Percentiles rank a stretch among this genome's conserved stretches.
These are phyloP conservation scores for Bombus fervidus DNA, from an alignment of 1,140 invertebrate species.

Conservation along the genomic window DNA sequence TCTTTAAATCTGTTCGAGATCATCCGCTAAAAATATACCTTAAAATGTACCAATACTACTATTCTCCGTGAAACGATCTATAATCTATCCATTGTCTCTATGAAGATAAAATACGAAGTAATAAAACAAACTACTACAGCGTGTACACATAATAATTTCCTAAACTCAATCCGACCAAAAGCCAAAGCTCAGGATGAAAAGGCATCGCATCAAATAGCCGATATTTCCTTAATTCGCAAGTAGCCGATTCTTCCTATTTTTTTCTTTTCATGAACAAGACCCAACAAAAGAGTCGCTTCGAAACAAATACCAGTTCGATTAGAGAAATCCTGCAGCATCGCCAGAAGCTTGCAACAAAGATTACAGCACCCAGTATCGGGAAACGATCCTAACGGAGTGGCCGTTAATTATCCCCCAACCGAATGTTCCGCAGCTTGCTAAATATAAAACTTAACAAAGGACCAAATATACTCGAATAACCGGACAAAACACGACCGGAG, in stretches of 20 bases:
- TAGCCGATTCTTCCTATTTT: background rate
- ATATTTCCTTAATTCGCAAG: background rate
- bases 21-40: no score
- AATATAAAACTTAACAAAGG: slow-evolving; percentile 1
- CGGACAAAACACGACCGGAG: background rate
- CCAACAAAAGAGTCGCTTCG: background rate
- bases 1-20: no score
- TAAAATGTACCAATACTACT: no score
- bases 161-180: background rate
- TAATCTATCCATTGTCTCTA: no score
- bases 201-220: background rate
- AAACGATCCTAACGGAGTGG: background rate
- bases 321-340: background rate
- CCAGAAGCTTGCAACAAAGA: background rate
- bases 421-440: background rate
- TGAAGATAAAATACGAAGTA: no score
- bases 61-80: no score
- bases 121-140: no score
- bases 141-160: background rate
- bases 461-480: background rate
- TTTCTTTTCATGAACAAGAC: background rate
- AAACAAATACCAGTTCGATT: background rate
- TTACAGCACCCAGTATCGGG: background rate
- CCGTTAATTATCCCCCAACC: background rate
- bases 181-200: background rate